These are phyloP conservation scores for Danio kyathit DNA, from an alignment of 2,797 vertebrate genomes.

Conservation along the genomic window DNA sequence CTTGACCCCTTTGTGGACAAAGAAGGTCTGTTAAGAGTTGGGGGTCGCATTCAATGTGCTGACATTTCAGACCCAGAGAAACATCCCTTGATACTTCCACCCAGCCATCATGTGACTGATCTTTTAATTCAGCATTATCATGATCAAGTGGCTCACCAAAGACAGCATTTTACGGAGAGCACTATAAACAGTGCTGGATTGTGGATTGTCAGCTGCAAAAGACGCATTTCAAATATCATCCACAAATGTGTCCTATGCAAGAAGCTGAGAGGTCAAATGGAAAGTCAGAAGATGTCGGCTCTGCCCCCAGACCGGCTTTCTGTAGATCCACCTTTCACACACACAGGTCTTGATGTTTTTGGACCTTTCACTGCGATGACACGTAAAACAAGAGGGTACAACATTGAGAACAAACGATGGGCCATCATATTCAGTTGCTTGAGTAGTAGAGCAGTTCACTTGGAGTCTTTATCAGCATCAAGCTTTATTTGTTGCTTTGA, in stretches of 20 bases:
- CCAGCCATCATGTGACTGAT: too few relatives aligned
- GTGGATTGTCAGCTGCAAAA: too few relatives aligned
- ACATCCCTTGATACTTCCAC: too few relatives aligned
- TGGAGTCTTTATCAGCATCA: neutral
- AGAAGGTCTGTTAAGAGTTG: conserved; percentile 2
- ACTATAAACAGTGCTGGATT: too few relatives aligned
- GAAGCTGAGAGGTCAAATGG: conserved; percentile 1
- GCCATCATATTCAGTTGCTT: neutral
- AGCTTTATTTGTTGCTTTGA: neutral
- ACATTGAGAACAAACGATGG: neutral
- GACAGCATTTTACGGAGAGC: too few relatives aligned
- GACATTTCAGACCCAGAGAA: too few relatives aligned
- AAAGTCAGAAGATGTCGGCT: conserved; percentile 3
- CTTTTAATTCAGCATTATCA: too few relatives aligned
- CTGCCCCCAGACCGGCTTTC: neutral
- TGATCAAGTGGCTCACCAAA: too few relatives aligned
- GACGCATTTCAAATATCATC: too few relatives aligned
- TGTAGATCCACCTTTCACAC: neutral
- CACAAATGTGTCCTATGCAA: too few relatives aligned
- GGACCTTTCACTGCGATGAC: neutral
- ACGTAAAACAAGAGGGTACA: neutral
- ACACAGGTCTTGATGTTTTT: neutral
- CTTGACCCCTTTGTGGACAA: conserved; percentile 12
- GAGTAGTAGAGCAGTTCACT: neutral
- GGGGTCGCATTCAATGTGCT: too few relatives aligned